Evolutionary conservation across 2,797 vertebrate species (phyloP).

Genomic region (Gephyroberyx darwinii): DNA sequence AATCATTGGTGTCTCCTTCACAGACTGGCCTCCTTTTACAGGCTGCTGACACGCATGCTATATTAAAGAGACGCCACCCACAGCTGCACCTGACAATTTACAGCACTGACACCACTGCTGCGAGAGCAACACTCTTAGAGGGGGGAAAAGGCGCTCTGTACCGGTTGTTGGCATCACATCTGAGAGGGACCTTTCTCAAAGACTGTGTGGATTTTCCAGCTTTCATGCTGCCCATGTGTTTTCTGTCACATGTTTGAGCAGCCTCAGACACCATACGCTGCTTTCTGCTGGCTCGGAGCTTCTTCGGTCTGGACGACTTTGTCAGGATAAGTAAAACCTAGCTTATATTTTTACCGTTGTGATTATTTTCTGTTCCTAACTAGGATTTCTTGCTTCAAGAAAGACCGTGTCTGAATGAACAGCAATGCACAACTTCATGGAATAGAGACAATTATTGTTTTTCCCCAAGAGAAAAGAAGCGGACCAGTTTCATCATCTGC

Average conservation of each 20-base stretch:
- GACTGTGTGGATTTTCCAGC: slow-evolving; percentile 54
- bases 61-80: slow-evolving; percentile 82
- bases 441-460: neutral
- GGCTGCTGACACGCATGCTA: slow-evolving; percentile 80
- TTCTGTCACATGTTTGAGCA: too few species aligned
- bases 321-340: slow-evolving; percentile 24
- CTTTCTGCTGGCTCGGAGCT: too few species aligned
- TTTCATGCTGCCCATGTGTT: slow-evolving; percentile 20
- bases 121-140: slow-evolving; percentile 5
- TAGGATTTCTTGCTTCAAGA: neutral
- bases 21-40: slow-evolving; percentile 90
- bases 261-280: too few species aligned
- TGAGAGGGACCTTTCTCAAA: slow-evolving; percentile 39
- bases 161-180: slow-evolving; percentile 58
- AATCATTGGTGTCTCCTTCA: slow-evolving; percentile 50
- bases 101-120: slow-evolving; percentile 66
- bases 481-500: slow-evolving; percentile 1
- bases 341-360: slow-evolving; percentile 9
- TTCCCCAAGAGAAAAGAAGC: neutral
- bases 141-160: slow-evolving; percentile 7
- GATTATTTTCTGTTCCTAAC: slow-evolving; percentile 11
- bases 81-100: slow-evolving; percentile 89
- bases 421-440: neutral
- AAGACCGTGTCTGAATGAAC: slow-evolving; percentile 5
- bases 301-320: neutral